Base-by-base conservation (phyloP, 92 coral and sea anemone genomes). In the Heliopora coerulea region DNA sequence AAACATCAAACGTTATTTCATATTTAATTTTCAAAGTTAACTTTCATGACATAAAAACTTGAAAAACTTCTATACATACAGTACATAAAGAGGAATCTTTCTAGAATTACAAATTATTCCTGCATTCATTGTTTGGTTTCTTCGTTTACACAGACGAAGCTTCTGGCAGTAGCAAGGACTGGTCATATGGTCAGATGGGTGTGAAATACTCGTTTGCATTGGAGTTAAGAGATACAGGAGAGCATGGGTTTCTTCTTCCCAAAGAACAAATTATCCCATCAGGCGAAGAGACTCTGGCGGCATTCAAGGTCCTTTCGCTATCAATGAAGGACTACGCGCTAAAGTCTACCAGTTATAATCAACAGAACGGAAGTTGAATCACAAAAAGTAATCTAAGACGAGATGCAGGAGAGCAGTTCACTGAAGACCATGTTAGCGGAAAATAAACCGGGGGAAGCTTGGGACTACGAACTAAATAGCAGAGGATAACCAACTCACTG, bases 191-290 rank as follows among this genome's bases (percentile, higher is more conserved):
- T 6, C 54, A 59, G 11, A 80, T 88, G 30, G 79, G 78, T 0
- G 87, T 91, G 1, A 86, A 75, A 54, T 91, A 88, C 25, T 64
- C 91, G 2, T 91, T 84, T 33, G 82, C 85, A 0, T 61, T 91
- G 64, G 97, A 91, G 49, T 82, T 91, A 12, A 74, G 97, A 56
- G 97, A 91, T 56, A 86, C 49, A 8, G 90, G 97, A 25, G 42
- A 80, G 10, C 56, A 62, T 8, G 97, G 97, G 0, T 91, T 91
- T 39, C 68, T 91, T 10, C 79, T 91, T 27, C 95, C 97, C 0
- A 49, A 14, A 3, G 50, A 46, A 9, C 59, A 83, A 15, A 80
- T 88, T 34, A 59, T 67, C 10, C 95, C 93, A n/a, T 83, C 97
- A 11, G 97, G 82, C 1, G 73, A 37, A 23, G 97, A 91, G 50